phyloP scores from a whole-genome alignment of 2,113 vertebrate species.

The Malaclemys terrapin region DNA sequence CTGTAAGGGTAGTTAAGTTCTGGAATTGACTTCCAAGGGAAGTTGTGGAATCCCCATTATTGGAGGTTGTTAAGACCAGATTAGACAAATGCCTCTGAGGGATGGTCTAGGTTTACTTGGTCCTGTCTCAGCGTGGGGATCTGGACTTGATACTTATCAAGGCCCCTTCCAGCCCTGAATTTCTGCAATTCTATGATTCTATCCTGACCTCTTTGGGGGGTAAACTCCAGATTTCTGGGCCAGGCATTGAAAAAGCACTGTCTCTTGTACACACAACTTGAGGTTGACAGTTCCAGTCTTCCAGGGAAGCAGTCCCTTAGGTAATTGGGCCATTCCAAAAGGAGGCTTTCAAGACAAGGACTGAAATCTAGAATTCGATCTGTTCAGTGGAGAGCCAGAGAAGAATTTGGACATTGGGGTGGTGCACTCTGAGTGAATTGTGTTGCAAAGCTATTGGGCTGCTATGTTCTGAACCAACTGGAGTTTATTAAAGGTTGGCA shows the following conservation, averaged over 20 bases:
- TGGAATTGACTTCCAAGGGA: background rate
- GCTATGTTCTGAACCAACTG: background rate
- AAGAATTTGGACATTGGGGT: background rate
- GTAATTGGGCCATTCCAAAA: background rate
- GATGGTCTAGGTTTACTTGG: background rate
- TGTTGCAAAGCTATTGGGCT: background rate
- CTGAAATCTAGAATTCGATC: background rate
- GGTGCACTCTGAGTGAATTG: background rate
- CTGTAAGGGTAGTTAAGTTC: background rate
- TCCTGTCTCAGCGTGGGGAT: background rate
- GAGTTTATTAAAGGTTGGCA: background rate
- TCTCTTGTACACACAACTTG: background rate
- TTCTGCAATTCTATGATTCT: background rate
- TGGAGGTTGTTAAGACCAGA: too few species aligned
- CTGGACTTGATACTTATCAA: background rate
- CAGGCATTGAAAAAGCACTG: fast-evolving
- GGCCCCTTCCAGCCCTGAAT: background rate
- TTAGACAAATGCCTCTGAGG: background rate
- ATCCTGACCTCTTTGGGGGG: background rate
- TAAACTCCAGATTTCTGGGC: background rate
- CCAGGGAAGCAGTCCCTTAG: background rate
- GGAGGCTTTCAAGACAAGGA: background rate
- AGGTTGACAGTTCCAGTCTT: background rate
- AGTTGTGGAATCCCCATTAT: background rate
- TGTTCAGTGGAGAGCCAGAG: background rate